A percentile compares a stretch with the other conserved stretches of the same genome.
These are phyloP conservation scores for Carollia perspicillata DNA, from an alignment of 2,113 vertebrate genomes.

Conservation along the genomic window DNA sequence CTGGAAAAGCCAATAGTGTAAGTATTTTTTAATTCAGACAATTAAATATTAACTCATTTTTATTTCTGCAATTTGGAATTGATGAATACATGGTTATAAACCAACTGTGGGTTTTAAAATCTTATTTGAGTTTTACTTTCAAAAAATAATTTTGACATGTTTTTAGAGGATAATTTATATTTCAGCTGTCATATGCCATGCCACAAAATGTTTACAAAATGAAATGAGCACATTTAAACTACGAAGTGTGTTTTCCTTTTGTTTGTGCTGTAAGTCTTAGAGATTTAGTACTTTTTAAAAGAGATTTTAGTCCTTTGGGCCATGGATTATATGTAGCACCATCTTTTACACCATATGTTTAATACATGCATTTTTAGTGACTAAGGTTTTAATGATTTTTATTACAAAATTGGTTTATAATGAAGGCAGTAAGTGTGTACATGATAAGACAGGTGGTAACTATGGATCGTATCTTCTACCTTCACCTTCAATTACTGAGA, in stretches of 20 bases:
- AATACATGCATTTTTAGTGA: not conserved
- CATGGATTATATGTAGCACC: not conserved
- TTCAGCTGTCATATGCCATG: not conserved
- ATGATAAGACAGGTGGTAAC: not conserved
- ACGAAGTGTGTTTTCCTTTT: not conserved
- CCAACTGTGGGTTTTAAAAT: not conserved
- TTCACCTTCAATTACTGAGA: not conserved
- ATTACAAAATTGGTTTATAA: not conserved
- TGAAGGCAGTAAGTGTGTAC: not conserved
- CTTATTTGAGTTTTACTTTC: not conserved
- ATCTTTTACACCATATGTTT: not conserved
- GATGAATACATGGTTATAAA: not conserved
- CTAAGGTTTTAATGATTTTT: not conserved
- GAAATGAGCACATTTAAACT: not conserved
- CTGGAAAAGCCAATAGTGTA: slow-evolving; percentile 93
- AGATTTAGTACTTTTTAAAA: not conserved
- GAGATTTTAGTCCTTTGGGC: not conserved
- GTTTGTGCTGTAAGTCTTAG: not conserved
- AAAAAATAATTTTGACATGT: not conserved
- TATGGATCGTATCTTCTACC: not conserved
- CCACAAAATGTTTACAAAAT: not conserved
- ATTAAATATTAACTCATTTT: slow-evolving; percentile 23
- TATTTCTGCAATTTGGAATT: not conserved
- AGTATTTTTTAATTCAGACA: slow-evolving; percentile 80
- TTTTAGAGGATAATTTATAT: not conserved